These are phyloP conservation scores for Tauraco hartlaubi DNA, from an alignment of 2,797 vertebrate species.

Conservation along the genomic window DNA sequence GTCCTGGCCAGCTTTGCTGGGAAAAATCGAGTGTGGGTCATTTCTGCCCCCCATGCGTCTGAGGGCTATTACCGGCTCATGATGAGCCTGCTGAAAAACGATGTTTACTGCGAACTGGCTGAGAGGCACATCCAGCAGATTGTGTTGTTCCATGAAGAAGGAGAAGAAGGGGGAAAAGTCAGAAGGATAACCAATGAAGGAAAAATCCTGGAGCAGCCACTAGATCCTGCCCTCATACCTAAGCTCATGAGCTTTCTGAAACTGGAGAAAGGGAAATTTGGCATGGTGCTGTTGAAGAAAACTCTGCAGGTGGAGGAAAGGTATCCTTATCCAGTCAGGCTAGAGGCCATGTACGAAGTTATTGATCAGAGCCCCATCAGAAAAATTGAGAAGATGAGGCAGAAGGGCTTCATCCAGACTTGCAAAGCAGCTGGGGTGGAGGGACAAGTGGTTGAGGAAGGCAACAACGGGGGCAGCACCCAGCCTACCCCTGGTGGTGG, in stretches of 20 bases:
- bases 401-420: constrained; percentile 96
- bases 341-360: constrained; percentile 96
- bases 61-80: constrained; percentile 97
- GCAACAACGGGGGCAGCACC: constrained; percentile 46
- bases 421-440: constrained; percentile 94
- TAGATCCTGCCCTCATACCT: constrained; percentile 90
- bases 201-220: constrained; percentile 91
- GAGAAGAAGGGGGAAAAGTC: constrained; percentile 91
- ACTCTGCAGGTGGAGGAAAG: constrained; percentile 96
- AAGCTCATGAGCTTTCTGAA: constrained; percentile 95
- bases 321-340: constrained; percentile 95
- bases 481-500: constrained; percentile 18
- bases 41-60: constrained; percentile 93
- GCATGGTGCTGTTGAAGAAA: constrained; percentile 96
- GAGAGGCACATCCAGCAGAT: constrained; percentile 96
- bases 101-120: constrained; percentile 96
- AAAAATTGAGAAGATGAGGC: constrained; percentile 92
- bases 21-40: constrained; percentile 93
- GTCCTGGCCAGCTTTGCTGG: constrained; percentile 94
- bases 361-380: constrained; percentile 94
- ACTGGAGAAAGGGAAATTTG: constrained; percentile 96
- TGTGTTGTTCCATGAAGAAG: constrained; percentile 93
- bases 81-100: constrained; percentile 94
- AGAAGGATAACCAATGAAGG: constrained; percentile 92
- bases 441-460: constrained; percentile 89